Evolutionary conservation across 2,797 vertebrate species (phyloP).

Genomic region (Melanotaenia trifasciata): DNA sequence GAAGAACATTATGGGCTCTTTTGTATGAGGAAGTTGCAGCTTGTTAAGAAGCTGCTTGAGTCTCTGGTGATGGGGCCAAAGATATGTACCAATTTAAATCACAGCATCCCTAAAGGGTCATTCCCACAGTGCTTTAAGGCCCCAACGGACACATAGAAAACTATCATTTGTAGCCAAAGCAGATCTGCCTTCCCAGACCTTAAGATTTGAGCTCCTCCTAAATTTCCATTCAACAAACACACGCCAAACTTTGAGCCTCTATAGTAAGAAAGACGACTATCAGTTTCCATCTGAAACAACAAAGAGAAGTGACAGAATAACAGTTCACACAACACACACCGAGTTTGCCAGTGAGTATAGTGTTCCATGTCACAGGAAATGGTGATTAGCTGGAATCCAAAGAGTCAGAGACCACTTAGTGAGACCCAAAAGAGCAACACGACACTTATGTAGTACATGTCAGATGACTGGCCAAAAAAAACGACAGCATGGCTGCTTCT

Average conservation of each 20-base stretch:
- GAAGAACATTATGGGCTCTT: neutral
- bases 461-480: neutral
- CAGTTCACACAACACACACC: conserved; percentile 54
- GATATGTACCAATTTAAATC: conserved; percentile 30
- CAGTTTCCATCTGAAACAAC: conserved; percentile 43
- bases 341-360: conserved; percentile 7
- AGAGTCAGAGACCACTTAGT: conserved; percentile 16
- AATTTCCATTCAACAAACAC: conserved; percentile 50
- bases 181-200: conserved; percentile 56
- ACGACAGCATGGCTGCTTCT: neutral
- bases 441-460: conserved; percentile 3
- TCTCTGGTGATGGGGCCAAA: conserved; percentile 2
- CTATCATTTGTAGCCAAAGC: conserved; percentile 44
- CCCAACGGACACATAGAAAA: conserved; percentile 43
- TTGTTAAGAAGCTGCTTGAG: conserved; percentile 13
- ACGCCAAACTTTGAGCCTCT: conserved; percentile 11
- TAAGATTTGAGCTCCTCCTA: conserved; percentile 36
- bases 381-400: conserved; percentile 30
- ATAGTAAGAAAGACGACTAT: conserved; percentile 18
- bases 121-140: conserved; percentile 63
- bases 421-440: conserved; percentile 13
- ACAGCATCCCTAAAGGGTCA: conserved; percentile 23
- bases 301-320: conserved; percentile 6
- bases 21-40: neutral
- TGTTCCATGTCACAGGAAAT: conserved; percentile 29